Base-by-base conservation (phyloP, 1,140 invertebrate genomes). In the Ostrea denselamellosa region DNA sequence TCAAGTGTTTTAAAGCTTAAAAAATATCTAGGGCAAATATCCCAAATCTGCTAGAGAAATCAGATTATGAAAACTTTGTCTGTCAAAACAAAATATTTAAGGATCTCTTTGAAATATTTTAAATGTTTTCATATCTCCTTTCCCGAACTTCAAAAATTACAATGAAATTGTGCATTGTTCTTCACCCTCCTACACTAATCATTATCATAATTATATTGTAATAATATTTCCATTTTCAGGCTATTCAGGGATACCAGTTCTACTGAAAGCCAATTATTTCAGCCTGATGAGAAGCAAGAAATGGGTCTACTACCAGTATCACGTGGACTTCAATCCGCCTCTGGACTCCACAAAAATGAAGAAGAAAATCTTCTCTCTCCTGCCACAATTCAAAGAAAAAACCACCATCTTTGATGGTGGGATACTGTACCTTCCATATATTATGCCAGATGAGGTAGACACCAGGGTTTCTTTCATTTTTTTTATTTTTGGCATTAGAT, bases 231-330 rank as follows among this genome's bases (percentile, higher is more conserved):
- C 3, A 12, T 58, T 58, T 58, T 58, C 12, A 58, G 56, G 56
- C 19, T 19, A 58, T 19, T 12, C 56, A 17, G 56, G 56, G 19
- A 12, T 17, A 12, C 56, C 56, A 1, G 10, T 58, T 58, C 8
- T 17, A 19, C 56, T 58, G 56, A 58, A 17, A 19, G 10, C 56
- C 5, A 58, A 58, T 58, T 58, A 58, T 58, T 58, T 58, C 56
- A 8, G 56, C 56, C 56, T 58, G 4, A 12, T 19, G 12, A 19
- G 19, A 19, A 58, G 56, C 19, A 58, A 58, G 28, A 62, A 97
- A 58, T 98, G 97, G 97, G 95, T 96, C 51, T 94, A 98, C 0
- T 96, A 96, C 86, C 97, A 98, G 89, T 98, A 98, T 92, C 95
- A 96, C 87, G 97, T 98, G 0, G 96, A 97, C 91, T 97, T 98